phyloP scores from a whole-genome alignment of 2,888 invertebrate species.

The Adineta ricciae region DNA sequence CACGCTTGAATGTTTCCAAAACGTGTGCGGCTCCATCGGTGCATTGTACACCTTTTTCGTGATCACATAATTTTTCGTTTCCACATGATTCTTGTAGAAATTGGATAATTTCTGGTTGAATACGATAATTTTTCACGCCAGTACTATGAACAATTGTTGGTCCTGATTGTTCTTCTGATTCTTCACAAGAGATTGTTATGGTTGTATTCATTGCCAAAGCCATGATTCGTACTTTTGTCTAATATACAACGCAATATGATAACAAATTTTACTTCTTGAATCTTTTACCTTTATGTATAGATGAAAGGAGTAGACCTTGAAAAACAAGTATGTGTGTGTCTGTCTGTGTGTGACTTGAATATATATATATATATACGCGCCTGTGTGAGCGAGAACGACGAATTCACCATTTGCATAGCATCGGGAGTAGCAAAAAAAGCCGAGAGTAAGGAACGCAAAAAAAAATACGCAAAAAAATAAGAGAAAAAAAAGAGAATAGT shows the following conservation, averaged over 20 bases:
- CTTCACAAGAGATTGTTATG: background rate
- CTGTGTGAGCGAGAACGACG: background rate
- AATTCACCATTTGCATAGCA: background rate
- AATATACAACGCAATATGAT: background rate
- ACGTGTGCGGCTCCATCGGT: background rate
- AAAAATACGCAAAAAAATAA: background rate
- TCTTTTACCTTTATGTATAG: background rate
- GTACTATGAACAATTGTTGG: constrained; percentile 19
- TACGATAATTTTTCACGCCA: background rate
- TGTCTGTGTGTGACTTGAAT: background rate
- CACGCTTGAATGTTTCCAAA: background rate
- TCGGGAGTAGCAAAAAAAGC: background rate
- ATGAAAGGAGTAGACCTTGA: background rate
- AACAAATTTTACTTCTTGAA: background rate
- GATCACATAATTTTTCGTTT: background rate
- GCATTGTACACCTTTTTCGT: constrained; percentile 21
- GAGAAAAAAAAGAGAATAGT: background rate
- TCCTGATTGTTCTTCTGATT: background rate
- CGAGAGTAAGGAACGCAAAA: background rate
- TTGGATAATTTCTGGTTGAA: constrained; percentile 7
- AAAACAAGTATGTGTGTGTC: background rate
- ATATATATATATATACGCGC: background rate
- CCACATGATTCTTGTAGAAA: background rate
- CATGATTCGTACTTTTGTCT: background rate
- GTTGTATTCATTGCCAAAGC: constrained; percentile 4